Evolutionary conservation across 1,140 invertebrate genomes (phyloP), one percentile per base, ranked within the genome.

Genomic region (Drosophila quadrilineata): DNA sequence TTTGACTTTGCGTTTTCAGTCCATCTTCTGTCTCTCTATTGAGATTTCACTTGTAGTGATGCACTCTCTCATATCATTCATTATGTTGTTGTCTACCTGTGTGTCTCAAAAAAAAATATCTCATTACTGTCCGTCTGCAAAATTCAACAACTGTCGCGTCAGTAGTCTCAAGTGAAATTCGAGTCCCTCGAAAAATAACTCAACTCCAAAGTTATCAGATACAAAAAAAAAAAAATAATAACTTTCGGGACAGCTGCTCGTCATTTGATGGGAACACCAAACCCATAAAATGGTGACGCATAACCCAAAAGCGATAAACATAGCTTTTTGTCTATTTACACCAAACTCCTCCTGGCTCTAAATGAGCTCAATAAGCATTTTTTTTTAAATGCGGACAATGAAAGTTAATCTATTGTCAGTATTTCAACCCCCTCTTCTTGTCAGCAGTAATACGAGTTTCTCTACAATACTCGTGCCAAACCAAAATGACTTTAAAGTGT

Each of bases 141-240:
- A 56, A 56, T 68, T 56, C 41, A 49, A 63, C 72, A 59, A 45
- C 53, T 36, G 56, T 53, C 40, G 38, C 45, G 64, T 46, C 63
- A 29, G 26, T 19, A 16, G 21, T 21, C 45, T 26, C 21, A 66
- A 71, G 77, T 77, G 77, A 82, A 82, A 82, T 56, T 73, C 52
- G 75, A 82, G 56, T 60, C 68, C 38, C 24, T 19, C 3, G 6
- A 29, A 41, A 50, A 49, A 52, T n/a, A n/a, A n/a, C n/a, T n/a
- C n/a, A n/a, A n/a, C n/a, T n/a, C 26, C 14, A 31, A 53, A 33
- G n/a, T 16, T 21, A 14, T n/a, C 10, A 52, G 22, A 36, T 8
- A 29, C 1, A 35, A 50, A 8, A 19, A 24, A 22, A 4, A 3
- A 17, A 16, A 31, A 36, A 64, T 40, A 48, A 29, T 10, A 40